phyloP scores from a whole-genome alignment of 2,113 vertebrate species.

The Euleptes europaea region DNA sequence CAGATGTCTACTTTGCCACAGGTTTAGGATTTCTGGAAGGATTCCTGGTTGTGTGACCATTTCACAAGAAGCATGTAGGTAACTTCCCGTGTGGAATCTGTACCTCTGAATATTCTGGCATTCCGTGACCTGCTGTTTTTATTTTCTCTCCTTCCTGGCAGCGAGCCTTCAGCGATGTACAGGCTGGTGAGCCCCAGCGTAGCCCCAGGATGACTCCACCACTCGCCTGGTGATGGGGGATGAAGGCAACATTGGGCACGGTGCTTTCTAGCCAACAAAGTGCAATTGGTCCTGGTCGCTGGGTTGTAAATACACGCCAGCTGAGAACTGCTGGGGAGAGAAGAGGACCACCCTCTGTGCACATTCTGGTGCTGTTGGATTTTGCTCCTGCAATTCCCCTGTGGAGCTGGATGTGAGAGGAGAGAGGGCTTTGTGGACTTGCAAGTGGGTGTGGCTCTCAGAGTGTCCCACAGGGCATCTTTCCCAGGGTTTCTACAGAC shows the following conservation, averaged over 20 bases:
- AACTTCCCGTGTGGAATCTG: not conserved
- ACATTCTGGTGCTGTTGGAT: not conserved
- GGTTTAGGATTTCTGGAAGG: too few species aligned
- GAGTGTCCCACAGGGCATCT: too few species aligned
- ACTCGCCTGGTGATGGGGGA: constrained; percentile 85
- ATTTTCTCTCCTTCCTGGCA: constrained; percentile 63
- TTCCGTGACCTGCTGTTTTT: fast-evolving
- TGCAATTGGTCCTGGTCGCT: constrained; percentile 44
- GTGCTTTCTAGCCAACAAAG: constrained; percentile 51
- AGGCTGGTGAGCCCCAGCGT: constrained; percentile 83
- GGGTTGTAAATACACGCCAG: constrained; percentile 42
- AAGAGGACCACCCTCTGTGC: not conserved
- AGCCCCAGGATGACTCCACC: constrained; percentile 89
- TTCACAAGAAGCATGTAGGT: not conserved
- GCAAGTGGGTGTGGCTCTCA: not conserved
- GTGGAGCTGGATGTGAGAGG: not conserved
- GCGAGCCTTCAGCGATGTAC: constrained; percentile 89
- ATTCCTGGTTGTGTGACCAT: too few species aligned
- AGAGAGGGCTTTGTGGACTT: not conserved
- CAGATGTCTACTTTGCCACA: too few species aligned
- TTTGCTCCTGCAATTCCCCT: not conserved
- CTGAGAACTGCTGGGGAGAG: not conserved
- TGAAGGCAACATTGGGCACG: fast-evolving
- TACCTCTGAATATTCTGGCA: too few species aligned
- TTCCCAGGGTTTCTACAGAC: not conserved